Conservation (phyloP, 2,797 vertebrate genomes). For the Acanthiza pusilla region DNA sequence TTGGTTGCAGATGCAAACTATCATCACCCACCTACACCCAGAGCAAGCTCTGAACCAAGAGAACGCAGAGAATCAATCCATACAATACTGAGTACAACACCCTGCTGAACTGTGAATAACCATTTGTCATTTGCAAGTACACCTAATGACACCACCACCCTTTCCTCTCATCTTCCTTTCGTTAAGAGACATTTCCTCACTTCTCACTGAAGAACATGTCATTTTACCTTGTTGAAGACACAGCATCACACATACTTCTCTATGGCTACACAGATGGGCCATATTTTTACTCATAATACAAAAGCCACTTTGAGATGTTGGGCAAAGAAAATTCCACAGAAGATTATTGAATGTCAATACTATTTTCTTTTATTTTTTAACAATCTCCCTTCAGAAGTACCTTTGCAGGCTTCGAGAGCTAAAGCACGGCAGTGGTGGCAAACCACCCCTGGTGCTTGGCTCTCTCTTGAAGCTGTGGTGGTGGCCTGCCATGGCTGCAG, state of each 20-base stretch:
- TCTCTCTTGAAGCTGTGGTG: not conserved
- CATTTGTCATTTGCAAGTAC: not conserved
- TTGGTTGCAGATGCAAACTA: not conserved
- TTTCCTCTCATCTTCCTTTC: not conserved
- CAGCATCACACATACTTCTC: not conserved
- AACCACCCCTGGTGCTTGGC: not conserved
- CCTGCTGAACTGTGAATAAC: not conserved
- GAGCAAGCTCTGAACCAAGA: not conserved
- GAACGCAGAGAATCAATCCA: not conserved
- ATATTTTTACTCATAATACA: not conserved
- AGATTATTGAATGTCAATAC: not conserved
- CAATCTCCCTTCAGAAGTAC: not conserved
- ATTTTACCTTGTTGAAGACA: not conserved
- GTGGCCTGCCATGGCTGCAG: not conserved
- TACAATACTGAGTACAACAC: not conserved
- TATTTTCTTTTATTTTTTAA: not conserved
- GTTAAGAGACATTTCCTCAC: not conserved
- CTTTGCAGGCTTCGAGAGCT: not conserved
- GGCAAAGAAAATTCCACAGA: not conserved
- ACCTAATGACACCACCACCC: rapidly evolving
- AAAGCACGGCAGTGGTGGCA: not conserved
- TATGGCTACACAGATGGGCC: not conserved
- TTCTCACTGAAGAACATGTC: not conserved
- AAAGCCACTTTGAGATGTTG: not conserved
- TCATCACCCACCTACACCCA: not conserved